Evolutionary conservation across 2,888 invertebrate genomes (phyloP).

Genomic region (Baccha elongata): DNA sequence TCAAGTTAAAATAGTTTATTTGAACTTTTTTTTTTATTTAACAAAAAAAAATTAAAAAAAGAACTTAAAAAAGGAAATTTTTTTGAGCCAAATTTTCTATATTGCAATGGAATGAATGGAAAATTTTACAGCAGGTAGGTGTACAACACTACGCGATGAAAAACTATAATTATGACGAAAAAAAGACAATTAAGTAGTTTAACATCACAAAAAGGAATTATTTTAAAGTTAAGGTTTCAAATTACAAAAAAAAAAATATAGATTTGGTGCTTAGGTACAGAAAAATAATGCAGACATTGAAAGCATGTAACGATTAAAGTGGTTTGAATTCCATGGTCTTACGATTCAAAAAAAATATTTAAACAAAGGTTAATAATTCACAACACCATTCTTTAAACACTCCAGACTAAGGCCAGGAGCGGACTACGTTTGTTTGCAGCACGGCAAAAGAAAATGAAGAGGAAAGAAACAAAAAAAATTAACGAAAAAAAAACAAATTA

Average conservation of each 20-base stretch:
- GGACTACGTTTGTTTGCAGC: no score
- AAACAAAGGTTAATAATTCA: not conserved
- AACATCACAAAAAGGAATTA: conserved; percentile 34
- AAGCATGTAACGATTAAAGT: conserved; percentile 48
- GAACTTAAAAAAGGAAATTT: conserved; percentile 23
- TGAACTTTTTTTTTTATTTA: conserved; percentile 28
- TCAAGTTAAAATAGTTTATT: conserved; percentile 27
- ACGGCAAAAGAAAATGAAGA: no score
- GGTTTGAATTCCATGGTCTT: not conserved
- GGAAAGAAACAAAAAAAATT: no score
- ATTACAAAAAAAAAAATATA: conserved; percentile 26
- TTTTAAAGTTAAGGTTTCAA: conserved; percentile 4
- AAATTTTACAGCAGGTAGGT: conserved; percentile 50
- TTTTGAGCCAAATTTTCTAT: conserved; percentile 44
- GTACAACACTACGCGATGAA: conserved; percentile 44
- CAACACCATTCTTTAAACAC: not conserved
- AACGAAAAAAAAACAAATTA: no score
- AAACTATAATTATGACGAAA: conserved; percentile 13
- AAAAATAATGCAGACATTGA: conserved; percentile 46
- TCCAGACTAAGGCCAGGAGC: no score
- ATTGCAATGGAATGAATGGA: conserved; percentile 70
- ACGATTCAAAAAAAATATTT: not conserved
- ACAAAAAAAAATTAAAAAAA: conserved; percentile 20
- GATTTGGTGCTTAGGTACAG: conserved; percentile 49
- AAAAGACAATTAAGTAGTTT: conserved; percentile 4